These are phyloP conservation scores for Apamea monoglypha DNA, from an alignment of 2,888 invertebrate genomes.

Conservation along the genomic window DNA sequence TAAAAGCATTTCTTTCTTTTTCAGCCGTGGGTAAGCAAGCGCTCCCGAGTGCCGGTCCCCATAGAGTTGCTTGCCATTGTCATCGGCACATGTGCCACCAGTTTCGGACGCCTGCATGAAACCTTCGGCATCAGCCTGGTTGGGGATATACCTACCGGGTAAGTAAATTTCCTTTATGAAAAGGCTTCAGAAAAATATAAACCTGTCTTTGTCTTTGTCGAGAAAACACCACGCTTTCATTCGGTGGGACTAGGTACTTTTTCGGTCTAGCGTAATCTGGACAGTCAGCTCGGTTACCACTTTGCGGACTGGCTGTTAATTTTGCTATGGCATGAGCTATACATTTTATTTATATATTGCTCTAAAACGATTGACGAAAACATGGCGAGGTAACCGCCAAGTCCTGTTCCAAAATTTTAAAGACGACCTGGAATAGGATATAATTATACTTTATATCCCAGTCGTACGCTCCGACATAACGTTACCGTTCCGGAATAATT, in stretches of 20 bases:
- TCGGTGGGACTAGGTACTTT: neutral
- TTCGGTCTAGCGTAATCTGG: neutral
- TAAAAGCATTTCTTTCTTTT: conserved; percentile 51
- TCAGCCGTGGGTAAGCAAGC: conserved; percentile 92
- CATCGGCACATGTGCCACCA: conserved; percentile 93
- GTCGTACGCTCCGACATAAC: too few relatives aligned
- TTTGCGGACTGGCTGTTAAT: neutral
- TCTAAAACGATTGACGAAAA: neutral
- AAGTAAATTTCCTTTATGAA: conserved; percentile 71
- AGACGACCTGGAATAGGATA: neutral
- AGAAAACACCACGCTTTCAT: neutral
- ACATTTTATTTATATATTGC: neutral
- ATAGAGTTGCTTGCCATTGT: conserved; percentile 95
- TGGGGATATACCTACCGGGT: conserved; percentile 96
- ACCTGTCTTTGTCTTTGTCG: neutral
- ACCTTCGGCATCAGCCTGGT: conserved; percentile 92
- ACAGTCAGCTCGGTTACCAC: neutral
- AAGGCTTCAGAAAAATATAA: neutral
- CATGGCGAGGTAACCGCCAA: neutral
- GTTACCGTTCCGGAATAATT: too few relatives aligned
- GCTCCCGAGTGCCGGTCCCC: conserved; percentile 94
- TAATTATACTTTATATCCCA: too few relatives aligned
- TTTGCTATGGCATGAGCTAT: neutral
- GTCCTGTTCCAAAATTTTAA: neutral
- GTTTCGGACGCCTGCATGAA: conserved; percentile 89